phyloP scores from a whole-genome alignment of 2,797 vertebrate genomes.

The Gymnopithys bicolor region DNA sequence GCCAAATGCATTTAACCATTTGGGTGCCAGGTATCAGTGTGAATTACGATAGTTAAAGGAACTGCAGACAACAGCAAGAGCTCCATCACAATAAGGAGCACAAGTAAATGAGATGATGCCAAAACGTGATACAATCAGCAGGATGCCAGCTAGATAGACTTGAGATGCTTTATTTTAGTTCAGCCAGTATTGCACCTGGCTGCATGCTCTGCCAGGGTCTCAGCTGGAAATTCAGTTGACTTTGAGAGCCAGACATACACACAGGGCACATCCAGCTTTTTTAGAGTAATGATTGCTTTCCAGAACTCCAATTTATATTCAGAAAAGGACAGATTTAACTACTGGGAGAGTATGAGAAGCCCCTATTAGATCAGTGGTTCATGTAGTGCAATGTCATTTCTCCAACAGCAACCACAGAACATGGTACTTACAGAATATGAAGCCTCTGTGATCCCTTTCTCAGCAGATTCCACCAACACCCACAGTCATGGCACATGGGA shows the following conservation, averaged over 20 bases:
- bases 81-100: not conserved
- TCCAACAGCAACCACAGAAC: not conserved
- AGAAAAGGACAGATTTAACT: not conserved
- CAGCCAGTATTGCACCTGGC: not conserved
- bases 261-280: not conserved
- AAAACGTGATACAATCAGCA: slow-evolving; percentile 6
- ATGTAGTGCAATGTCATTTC: not conserved
- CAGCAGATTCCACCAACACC: not conserved
- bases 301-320: not conserved
- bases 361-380: not conserved
- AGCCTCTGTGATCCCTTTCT: not conserved
- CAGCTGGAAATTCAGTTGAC: not conserved
- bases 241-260: not conserved
- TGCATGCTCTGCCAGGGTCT: not conserved
- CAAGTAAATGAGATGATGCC: not conserved
- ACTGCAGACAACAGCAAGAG: not conserved
- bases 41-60: not conserved
- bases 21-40: not conserved
- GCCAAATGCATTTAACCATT: slow-evolving; percentile 71
- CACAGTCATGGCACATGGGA: not conserved
- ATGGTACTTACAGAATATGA: not conserved
- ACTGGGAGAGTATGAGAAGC: not conserved
- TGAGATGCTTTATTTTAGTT: not conserved
- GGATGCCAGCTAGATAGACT: slow-evolving; percentile 11
- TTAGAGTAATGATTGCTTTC: not conserved